These are phyloP conservation scores for Vanacampus margaritifer DNA, from an alignment of 2,113 vertebrate species.

Conservation along the genomic window DNA sequence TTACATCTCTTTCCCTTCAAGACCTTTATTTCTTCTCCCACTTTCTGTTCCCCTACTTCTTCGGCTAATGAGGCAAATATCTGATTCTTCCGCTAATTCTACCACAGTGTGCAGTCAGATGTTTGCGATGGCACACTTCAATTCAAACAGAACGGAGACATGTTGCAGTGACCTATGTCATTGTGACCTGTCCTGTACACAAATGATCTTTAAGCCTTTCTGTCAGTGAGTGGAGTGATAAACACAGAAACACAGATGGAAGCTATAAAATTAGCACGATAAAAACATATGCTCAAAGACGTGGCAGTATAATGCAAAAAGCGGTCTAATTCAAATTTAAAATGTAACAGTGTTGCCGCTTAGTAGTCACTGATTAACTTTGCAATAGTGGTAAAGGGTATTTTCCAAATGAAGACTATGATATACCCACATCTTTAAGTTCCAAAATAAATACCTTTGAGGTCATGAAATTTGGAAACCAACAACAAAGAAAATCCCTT, in stretches of 20 bases:
- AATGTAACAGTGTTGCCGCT: too few relatives aligned
- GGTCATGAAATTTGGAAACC: too few relatives aligned
- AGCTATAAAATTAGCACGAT: background rate
- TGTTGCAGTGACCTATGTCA: slow-evolving; percentile 62
- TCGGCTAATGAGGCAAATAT: slow-evolving; percentile 15
- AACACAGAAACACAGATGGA: background rate
- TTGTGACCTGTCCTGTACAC: slow-evolving; percentile 39
- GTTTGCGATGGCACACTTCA: slow-evolving; percentile 23
- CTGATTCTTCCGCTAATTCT: slow-evolving; percentile 9
- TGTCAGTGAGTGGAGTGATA: background rate
- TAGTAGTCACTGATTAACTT: too few relatives aligned
- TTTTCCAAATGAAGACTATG: too few relatives aligned
- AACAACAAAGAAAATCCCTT: too few relatives aligned
- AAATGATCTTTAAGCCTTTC: background rate
- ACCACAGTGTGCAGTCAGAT: background rate
- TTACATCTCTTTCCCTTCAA: slow-evolving; percentile 48
- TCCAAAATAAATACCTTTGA: too few relatives aligned
- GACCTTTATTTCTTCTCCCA: slow-evolving; percentile 19
- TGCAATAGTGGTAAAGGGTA: too few relatives aligned
- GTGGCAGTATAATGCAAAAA: too few relatives aligned
- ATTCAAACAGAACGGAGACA: slow-evolving; percentile 38
- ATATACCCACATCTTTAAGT: too few relatives aligned
- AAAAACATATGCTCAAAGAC: too few relatives aligned
- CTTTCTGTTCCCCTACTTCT: slow-evolving; percentile 15
- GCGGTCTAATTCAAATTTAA: too few relatives aligned